A percentile compares a stretch with the other conserved stretches of the same genome.
phyloP scores from a whole-genome alignment of 2,113 vertebrate genomes.

The Fregetta grallaria region DNA sequence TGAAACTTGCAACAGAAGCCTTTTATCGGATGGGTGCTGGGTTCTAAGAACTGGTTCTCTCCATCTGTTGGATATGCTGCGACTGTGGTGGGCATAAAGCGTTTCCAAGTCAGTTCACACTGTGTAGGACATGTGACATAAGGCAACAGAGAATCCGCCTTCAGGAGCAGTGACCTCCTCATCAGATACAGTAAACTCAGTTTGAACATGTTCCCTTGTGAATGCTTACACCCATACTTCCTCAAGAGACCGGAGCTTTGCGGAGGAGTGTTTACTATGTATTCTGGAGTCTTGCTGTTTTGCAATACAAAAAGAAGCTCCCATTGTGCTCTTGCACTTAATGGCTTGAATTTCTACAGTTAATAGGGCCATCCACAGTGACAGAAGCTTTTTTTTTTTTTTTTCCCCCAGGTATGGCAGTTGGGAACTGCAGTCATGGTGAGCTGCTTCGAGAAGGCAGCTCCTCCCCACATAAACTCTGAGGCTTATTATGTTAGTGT shows the following conservation, averaged over 20 bases:
- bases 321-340: neutral
- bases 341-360: neutral
- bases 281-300: neutral
- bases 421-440: neutral
- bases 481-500: neutral
- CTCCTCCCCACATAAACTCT: neutral
- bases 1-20: neutral
- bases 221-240: neutral
- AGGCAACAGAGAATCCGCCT: neutral
- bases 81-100: neutral
- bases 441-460: neutral
- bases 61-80: fast-evolving
- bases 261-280: neutral
- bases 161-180: neutral
- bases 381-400: neutral
- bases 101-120: neutral
- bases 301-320: neutral
- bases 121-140: neutral
- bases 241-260: neutral
- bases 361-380: neutral
- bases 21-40: fast-evolving
- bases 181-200: neutral
- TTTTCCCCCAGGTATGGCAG: fast-evolving
- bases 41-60: neutral
- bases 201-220: neutral